phyloP scores from a whole-genome alignment of 2,797 vertebrate species.

The Paratrypauchen microcephalus region DNA sequence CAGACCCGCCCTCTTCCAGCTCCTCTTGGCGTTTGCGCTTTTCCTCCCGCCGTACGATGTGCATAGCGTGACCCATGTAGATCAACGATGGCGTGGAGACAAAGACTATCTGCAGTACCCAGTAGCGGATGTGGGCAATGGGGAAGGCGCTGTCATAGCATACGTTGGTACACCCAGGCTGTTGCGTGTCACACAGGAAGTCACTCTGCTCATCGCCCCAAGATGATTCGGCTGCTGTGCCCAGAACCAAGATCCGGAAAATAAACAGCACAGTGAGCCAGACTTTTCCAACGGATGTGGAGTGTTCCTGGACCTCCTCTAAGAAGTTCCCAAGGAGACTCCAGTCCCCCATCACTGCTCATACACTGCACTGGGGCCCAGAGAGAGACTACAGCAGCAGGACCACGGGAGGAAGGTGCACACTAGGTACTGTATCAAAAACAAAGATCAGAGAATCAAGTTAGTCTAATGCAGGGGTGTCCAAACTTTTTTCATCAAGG shows the following conservation, averaged over 20 bases:
- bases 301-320: slow-evolving; percentile 97
- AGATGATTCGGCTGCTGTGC: slow-evolving; percentile 93
- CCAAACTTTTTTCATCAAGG: no score
- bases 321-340: slow-evolving; percentile 95
- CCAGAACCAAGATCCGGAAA: slow-evolving; percentile 96
- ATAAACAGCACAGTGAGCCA: slow-evolving; percentile 97
- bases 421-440: slow-evolving; percentile 20
- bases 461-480: no score
- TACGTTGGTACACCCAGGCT: slow-evolving; percentile 94
- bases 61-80: slow-evolving; percentile 96
- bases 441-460: background rate
- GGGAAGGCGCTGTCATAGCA: slow-evolving; percentile 97
- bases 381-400: slow-evolving; percentile 13
- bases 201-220: slow-evolving; percentile 98
- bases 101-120: slow-evolving; percentile 98
- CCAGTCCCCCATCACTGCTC: slow-evolving; percentile 93
- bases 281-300: slow-evolving; percentile 95
- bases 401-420: background rate
- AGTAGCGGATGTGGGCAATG: slow-evolving; percentile 96
- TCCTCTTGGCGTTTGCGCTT: slow-evolving; percentile 81
- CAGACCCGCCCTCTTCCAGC: slow-evolving; percentile 63
- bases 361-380: slow-evolving; percentile 27
- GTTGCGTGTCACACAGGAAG: slow-evolving; percentile 91
- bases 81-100: slow-evolving; percentile 95
- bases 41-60: slow-evolving; percentile 88